A percentile compares a stretch with the other conserved stretches of the same genome.
These are phyloP conservation scores for Ruditapes philippinarum DNA, from an alignment of 1,140 invertebrate species.

Conservation along the genomic window DNA sequence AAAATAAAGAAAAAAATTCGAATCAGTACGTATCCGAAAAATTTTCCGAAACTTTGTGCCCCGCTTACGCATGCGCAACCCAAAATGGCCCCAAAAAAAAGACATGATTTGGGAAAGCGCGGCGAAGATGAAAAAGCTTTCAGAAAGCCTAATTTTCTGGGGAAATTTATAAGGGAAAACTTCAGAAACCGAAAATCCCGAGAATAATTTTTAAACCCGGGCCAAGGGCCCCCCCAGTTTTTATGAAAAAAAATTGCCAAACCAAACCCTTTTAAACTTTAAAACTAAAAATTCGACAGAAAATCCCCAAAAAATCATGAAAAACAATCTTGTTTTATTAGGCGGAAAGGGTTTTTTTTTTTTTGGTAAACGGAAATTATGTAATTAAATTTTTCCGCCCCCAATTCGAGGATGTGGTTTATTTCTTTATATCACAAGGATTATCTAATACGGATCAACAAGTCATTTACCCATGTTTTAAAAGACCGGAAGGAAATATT, in stretches of 20 bases:
- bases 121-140: conserved; percentile 59
- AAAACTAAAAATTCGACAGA: background rate
- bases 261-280: conserved; percentile 58
- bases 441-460: conserved; percentile 61
- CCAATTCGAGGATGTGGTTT: conserved; percentile 9
- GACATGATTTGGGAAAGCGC: conserved; percentile 67
- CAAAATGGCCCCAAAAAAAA: conserved; percentile 74
- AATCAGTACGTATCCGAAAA: conserved; percentile 73
- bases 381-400: conserved; percentile 18
- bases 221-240: conserved; percentile 64
- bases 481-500: background rate
- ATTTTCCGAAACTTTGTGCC: conserved; percentile 76
- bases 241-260: conserved; percentile 68
- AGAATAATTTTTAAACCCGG: conserved; percentile 69
- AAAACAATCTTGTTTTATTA: conserved; percentile 59
- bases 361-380: conserved; percentile 17
- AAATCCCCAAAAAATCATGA: conserved; percentile 63
- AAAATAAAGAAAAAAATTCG: conserved; percentile 71
- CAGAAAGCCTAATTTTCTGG: conserved; percentile 68
- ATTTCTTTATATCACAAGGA: conserved; percentile 14
- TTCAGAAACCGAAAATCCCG: conserved; percentile 72
- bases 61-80: conserved; percentile 76
- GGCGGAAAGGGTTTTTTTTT: conserved; percentile 43
- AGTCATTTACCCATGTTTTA: conserved; percentile 57
- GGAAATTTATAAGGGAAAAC: conserved; percentile 78